Conservation (phyloP, 2,113 vertebrate genomes). For the Lota lota region DNA sequence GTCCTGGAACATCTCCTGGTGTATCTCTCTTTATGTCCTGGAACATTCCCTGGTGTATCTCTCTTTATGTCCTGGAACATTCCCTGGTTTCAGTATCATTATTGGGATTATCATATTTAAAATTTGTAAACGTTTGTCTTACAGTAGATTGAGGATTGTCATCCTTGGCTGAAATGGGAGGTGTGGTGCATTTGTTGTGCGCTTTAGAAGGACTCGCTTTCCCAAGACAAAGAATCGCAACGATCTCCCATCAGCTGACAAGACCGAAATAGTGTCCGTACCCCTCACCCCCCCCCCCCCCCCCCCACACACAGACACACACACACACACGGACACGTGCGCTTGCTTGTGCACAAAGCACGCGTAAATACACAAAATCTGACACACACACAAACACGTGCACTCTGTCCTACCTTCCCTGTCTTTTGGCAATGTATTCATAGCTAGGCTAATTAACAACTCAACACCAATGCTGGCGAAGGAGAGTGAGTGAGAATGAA, state of each 20-base stretch:
- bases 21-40: too few relatives aligned
- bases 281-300: conserved; percentile 1
- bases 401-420: conserved; percentile 20
- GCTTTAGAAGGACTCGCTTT: too few relatives aligned
- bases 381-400: background rate
- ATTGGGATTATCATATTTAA: too few relatives aligned
- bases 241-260: conserved; percentile 47
- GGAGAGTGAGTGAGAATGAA: conserved; percentile 6
- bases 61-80: background rate
- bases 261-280: conserved; percentile 49
- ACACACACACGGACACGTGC: background rate
- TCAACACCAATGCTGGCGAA: conserved; percentile 41
- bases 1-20: too few relatives aligned
- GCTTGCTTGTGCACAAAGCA: background rate
- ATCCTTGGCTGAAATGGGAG: too few relatives aligned
- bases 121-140: too few relatives aligned
- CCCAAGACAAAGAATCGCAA: too few relatives aligned
- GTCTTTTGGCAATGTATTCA: conserved; percentile 59
- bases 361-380: background rate
- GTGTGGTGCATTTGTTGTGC: too few relatives aligned
- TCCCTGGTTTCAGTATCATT: too few relatives aligned
- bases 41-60: background rate
- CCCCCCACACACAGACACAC: background rate
- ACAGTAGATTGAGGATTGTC: too few relatives aligned
- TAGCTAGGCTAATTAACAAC: conserved; percentile 63